phyloP scores from a whole-genome alignment of 2,888 invertebrate genomes.

The Drosophila neotestacea region DNA sequence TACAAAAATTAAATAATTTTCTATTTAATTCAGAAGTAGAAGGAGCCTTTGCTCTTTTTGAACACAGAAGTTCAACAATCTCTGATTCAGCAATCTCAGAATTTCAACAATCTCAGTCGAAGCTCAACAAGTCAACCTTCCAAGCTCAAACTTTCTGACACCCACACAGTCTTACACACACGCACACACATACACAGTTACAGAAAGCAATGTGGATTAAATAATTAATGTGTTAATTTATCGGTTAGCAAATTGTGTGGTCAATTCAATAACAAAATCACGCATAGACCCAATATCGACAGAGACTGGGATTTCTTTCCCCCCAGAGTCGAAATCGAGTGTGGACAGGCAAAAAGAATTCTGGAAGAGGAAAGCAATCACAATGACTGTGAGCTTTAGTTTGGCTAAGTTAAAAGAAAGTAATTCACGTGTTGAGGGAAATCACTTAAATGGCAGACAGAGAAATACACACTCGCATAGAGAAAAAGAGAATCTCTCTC shows the following conservation, averaged over 20 bases:
- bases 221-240: slow-evolving; percentile 82
- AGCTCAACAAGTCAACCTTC: slow-evolving; percentile 45
- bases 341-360: slow-evolving; percentile 64
- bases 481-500: slow-evolving; percentile 1
- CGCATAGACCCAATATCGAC: slow-evolving; percentile 52
- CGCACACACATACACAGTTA: slow-evolving; percentile 5
- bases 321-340: slow-evolving; percentile 42
- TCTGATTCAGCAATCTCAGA: slow-evolving; percentile 2
- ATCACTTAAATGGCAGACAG: slow-evolving; percentile 61
- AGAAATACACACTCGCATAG: background rate
- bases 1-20: background rate
- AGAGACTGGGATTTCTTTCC: slow-evolving; percentile 12
- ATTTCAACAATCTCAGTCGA: slow-evolving; percentile 23
- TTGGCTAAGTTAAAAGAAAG: slow-evolving; percentile 14
- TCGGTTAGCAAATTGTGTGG: slow-evolving; percentile 81
- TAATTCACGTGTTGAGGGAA: slow-evolving; percentile 60
- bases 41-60: background rate
- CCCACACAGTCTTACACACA: slow-evolving; percentile 1
- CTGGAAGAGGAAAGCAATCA: slow-evolving; percentile 53
- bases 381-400: slow-evolving; percentile 34
- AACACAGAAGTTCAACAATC: slow-evolving; percentile 23
- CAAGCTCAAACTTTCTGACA: slow-evolving; percentile 2
- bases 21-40: no score
- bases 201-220: slow-evolving; percentile 43
- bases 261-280: slow-evolving; percentile 74